These are phyloP conservation scores for Ostrea edulis DNA, from an alignment of 1,140 invertebrate species.

Conservation along the genomic window DNA sequence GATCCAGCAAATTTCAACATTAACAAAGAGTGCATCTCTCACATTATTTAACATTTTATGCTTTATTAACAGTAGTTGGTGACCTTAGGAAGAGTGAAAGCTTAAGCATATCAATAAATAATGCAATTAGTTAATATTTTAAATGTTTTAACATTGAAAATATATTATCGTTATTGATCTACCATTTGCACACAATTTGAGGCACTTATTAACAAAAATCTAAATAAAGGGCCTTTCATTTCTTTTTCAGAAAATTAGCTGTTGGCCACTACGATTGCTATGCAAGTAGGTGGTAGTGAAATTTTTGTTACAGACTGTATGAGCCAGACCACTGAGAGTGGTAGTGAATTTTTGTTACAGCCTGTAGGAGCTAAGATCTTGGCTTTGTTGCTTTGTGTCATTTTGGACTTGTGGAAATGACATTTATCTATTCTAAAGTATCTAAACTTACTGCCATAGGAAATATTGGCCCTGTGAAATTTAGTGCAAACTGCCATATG, in stretches of 20 bases:
- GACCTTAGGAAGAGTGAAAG: neutral
- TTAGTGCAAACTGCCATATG: too few species aligned
- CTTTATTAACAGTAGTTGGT: neutral
- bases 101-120: neutral
- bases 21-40: neutral
- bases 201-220: slow-evolving; percentile 35
- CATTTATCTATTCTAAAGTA: neutral
- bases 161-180: neutral
- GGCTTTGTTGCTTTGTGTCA: neutral
- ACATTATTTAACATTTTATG: slow-evolving; percentile 1
- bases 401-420: neutral
- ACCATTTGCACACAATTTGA: slow-evolving; percentile 25
- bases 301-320: slow-evolving; percentile 43
- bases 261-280: slow-evolving; percentile 57
- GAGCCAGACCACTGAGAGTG: slow-evolving; percentile 21
- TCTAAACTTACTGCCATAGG: neutral
- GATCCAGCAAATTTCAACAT: neutral
- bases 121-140: neutral
- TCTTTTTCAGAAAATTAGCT: slow-evolving; percentile 60
- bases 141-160: neutral
- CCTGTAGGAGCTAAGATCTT: slow-evolving; percentile 10
- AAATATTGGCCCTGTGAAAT: neutral
- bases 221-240: slow-evolving; percentile 45
- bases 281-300: slow-evolving; percentile 57
- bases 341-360: slow-evolving; percentile 31